Evolutionary conservation across 2,113 vertebrate genomes (phyloP), one percentile per base, ranked within the genome.

Genomic region (Malurus alboscapulatus): DNA sequence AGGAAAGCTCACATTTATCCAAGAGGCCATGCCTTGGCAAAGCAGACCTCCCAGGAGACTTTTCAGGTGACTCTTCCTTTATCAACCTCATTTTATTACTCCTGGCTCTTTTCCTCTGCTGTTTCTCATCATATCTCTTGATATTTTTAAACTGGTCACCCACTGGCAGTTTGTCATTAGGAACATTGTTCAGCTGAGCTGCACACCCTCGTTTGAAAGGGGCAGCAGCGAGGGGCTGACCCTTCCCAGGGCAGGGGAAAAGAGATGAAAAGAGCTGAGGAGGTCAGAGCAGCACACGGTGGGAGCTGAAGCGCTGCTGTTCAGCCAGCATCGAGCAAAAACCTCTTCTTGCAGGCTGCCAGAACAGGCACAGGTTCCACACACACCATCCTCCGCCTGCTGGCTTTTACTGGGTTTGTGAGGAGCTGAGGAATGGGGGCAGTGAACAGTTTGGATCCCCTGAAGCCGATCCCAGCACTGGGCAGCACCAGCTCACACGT

Each of bases 31-130:
- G 79, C 63, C 79, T 94, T 11, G 0, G 44, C 45, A 58, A 30
- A 88, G 73, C 91, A 92, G 68, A 94, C 93, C 91, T 96, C 74
- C 74, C 81, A 83, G 86, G 77, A 93, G 77, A 83, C 36, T 89
- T 76, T 95, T 87, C 71, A 79, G 91, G 84, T 91, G 63, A 79
- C 44, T 90, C 66, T 92, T 95, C 66, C 81, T 89, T 91, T 94
- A 59, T 45, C 51, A 89, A 24, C 67, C 30, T 76, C 7, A 48
- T 85, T 96, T 92, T 73, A 77, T 91, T 92, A 74, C 74, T 74
- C 48, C 40, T 61, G n/a, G 27, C 48, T 87, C 62, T 63, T 42
- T 50, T 89, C 21, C 81, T 72, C 59, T 79, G 44, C 73, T 50
- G 21, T 85, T 95, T 87, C 79, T 92, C 44, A 27, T 63, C 15